Evolutionary conservation across 2,888 invertebrate species (phyloP), one percentile per base, ranked within the genome.

Genomic region (Lasioglossum leucozonium): DNA sequence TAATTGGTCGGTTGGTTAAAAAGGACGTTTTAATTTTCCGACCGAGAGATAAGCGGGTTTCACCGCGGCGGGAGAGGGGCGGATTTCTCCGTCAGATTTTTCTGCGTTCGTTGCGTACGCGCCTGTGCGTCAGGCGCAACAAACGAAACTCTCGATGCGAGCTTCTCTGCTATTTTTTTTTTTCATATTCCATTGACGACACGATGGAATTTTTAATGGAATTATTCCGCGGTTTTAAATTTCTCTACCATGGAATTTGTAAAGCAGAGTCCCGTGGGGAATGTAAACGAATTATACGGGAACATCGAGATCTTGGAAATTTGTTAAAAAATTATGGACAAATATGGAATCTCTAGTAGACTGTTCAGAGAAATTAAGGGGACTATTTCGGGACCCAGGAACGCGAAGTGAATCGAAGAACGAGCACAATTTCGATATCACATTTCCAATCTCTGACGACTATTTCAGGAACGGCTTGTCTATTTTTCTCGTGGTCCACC

Each of bases 21-120:
- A 65, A 77, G 51, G 51, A 72, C 75, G 42, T 77, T 89, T 84
- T 75, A 67, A 83, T 86, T 37, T 80, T 69, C 58, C 67, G 62
- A 71, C 26, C 34, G 55, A 74, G 74, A 77, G 69, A 69, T 69
- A 47, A 77, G 69, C 47, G 67, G 51, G 44, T 76, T 13, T 34
- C 65, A 1, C 34, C 34, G 51, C 47, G 34, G 2, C 34, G 34
- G n/a, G n/a, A n/a, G n/a, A n/a, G n/a, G n/a, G n/a, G n/a, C n/a
- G n/a, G n/a, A n/a, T n/a, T 22, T 30, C 22, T 13, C 34, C 22
- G 26, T 5, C 18, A 13, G 34, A 47, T 47, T 47, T 44, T 62
- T 62, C 16, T 18, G 62, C 62, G 62, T 55, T 10, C n/a, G 55
- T 34, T 6, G 8, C 62, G 62, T 8, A 18, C 62, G 62, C 30